A percentile compares a stretch with the other conserved stretches of the same genome.
These are phyloP conservation scores for Agrilus biguttatus DNA, from an alignment of 2,888 invertebrate species.

Conservation along the genomic window DNA sequence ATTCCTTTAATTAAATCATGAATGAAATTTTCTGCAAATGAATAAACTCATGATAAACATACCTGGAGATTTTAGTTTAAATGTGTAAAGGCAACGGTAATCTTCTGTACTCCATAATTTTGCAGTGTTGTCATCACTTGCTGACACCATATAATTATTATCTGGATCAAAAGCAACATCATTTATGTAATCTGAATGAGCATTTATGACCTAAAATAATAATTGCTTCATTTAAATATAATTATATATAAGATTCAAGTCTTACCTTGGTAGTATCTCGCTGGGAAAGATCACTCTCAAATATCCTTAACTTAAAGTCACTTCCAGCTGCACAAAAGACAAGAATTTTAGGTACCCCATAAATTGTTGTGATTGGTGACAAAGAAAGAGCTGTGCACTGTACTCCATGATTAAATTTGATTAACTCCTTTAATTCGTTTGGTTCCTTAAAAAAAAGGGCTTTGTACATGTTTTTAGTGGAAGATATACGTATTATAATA, in stretches of 20 bases:
- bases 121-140: slow-evolving; percentile 62
- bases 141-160: slow-evolving; percentile 55
- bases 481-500: background rate
- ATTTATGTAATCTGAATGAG: slow-evolving; percentile 57
- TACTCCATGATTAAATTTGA: slow-evolving; percentile 40
- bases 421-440: slow-evolving; percentile 37
- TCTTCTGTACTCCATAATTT: slow-evolving; percentile 47
- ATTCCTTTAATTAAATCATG: slow-evolving; percentile 25
- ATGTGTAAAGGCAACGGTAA: slow-evolving; percentile 38
- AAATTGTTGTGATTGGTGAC: slow-evolving; percentile 47
- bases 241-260: background rate
- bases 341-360: slow-evolving; percentile 40
- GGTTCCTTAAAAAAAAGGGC: slow-evolving; percentile 26
- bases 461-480: background rate
- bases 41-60: slow-evolving; percentile 2
- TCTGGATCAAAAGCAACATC: slow-evolving; percentile 53
- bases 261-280: slow-evolving; percentile 34
- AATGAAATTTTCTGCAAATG: background rate
- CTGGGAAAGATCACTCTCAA: slow-evolving; percentile 38
- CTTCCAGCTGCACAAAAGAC: slow-evolving; percentile 39
- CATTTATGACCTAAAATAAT: slow-evolving; percentile 34
- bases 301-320: slow-evolving; percentile 41
- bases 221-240: background rate
- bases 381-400: slow-evolving; percentile 42
- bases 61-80: slow-evolving; percentile 51